These are phyloP conservation scores for Mormyrops attenuatus DNA, from an alignment of 2,797 vertebrate species.

Conservation along the genomic window DNA sequence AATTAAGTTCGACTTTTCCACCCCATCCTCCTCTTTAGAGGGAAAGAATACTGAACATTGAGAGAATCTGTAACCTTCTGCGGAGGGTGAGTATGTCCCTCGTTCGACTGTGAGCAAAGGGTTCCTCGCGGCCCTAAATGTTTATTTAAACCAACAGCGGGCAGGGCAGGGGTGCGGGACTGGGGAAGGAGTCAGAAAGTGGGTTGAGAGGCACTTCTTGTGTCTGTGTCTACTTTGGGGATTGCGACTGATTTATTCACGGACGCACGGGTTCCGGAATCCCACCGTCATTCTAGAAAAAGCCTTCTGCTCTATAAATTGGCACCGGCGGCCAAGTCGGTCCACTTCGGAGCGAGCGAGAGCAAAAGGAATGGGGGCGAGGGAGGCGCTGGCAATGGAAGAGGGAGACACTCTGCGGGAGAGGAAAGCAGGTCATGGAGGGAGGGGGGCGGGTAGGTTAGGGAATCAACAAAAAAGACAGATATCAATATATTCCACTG, in stretches of 20 bases:
- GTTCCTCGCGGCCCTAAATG: neutral
- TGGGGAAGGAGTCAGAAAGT: slow-evolving; percentile 25
- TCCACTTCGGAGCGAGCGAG: neutral
- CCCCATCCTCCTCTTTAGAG: slow-evolving; percentile 60
- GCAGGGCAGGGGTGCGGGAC: neutral
- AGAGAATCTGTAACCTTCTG: slow-evolving; percentile 88
- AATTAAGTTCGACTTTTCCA: neutral
- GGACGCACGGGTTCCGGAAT: neutral
- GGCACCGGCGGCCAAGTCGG: neutral
- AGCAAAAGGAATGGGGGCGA: neutral
- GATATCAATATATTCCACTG: slow-evolving; percentile 11
- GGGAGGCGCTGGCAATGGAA: neutral
- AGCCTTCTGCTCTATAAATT: neutral
- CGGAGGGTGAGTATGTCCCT: slow-evolving; percentile 70
- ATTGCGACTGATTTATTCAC: slow-evolving; percentile 40
- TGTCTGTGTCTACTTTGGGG: slow-evolving; percentile 35
- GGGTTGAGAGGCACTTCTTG: slow-evolving; percentile 38
- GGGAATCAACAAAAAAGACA: neutral
- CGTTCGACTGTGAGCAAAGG: neutral
- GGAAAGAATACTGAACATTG: slow-evolving; percentile 88
- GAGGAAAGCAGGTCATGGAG: neutral
- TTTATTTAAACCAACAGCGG: neutral
- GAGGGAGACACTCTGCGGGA: neutral
- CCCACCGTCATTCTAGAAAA: neutral
- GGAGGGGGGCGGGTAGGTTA: neutral